Conservation (phyloP, 2,113 vertebrate species). For the Odocoileus hemionus region DNA sequence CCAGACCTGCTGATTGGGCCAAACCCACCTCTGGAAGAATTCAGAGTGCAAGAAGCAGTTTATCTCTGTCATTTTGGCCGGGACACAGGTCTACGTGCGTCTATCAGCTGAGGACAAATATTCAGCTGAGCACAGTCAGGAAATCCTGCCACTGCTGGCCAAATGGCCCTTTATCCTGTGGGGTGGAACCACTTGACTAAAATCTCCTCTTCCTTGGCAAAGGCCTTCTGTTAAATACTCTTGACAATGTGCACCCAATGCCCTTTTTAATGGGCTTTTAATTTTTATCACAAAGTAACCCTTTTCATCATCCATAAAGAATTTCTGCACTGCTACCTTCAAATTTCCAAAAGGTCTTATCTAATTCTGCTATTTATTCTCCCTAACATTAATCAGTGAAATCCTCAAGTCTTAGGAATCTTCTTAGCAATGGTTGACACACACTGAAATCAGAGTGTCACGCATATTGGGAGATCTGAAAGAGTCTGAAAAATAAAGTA, state of each 20-base stretch:
- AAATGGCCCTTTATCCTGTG: not conserved
- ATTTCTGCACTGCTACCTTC: not conserved
- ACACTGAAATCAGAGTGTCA: not conserved
- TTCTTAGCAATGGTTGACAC: not conserved
- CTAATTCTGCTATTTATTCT: not conserved
- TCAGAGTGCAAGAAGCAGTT: not conserved
- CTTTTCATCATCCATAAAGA: not conserved
- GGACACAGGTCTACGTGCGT: not conserved
- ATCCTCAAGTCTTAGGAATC: not conserved
- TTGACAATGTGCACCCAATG: not conserved
- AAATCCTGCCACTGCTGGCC: not conserved
- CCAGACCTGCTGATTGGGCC: not conserved
- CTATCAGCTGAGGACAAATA: conserved; percentile 5
- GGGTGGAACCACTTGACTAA: not conserved
- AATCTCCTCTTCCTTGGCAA: not conserved
- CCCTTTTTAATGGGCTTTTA: not conserved
- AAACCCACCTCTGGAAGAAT: not conserved
- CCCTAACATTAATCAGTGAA: not conserved
- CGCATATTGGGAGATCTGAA: not conserved
- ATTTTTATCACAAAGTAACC: not conserved
- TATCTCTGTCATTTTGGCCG: not conserved
- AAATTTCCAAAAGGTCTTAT: not conserved
- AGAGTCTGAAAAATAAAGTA: not conserved
- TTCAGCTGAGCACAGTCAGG: not conserved
- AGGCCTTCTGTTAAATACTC: not conserved